Conservation (phyloP, 2,888 invertebrate species). For the Tipula vernalis region DNA sequence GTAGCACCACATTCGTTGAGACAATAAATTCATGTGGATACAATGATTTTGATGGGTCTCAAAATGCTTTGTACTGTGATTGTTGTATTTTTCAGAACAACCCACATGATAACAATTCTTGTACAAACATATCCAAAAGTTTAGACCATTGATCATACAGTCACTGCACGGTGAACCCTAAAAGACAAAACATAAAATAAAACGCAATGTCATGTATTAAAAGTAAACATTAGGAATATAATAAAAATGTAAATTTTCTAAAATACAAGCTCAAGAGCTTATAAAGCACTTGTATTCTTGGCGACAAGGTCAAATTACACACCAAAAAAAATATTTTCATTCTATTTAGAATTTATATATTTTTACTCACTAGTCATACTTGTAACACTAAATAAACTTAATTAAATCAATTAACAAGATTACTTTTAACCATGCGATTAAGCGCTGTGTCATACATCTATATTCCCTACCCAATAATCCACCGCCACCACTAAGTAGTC, state of each 20-base stretch:
- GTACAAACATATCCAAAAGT: slow-evolving; percentile 78
- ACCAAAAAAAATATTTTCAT: neutral
- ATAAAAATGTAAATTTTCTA: neutral
- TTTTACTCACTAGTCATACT: neutral
- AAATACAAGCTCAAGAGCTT: neutral
- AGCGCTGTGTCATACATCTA: neutral
- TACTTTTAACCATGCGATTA: neutral
- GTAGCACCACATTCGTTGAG: slow-evolving; percentile 81
- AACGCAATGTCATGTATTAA: neutral
- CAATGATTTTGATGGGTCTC: slow-evolving; percentile 56
- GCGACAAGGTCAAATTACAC: neutral
- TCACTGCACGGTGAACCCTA: slow-evolving; percentile 52
- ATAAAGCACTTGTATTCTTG: neutral
- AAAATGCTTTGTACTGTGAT: slow-evolving; percentile 73
- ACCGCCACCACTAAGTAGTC: neutral
- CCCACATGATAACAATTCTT: slow-evolving; percentile 68
- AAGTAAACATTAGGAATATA: neutral
- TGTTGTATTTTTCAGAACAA: slow-evolving; percentile 69
- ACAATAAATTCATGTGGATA: slow-evolving; percentile 74
- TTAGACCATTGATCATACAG: slow-evolving; percentile 60
- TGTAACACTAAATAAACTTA: neutral
- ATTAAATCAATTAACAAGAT: neutral
- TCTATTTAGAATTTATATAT: neutral
- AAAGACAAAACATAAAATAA: slow-evolving; percentile 17
- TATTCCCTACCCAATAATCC: neutral